Evolutionary conservation across 2,888 invertebrate species (phyloP), one percentile per base, ranked within the genome.

Genomic region (Hypolimnas misippus): DNA sequence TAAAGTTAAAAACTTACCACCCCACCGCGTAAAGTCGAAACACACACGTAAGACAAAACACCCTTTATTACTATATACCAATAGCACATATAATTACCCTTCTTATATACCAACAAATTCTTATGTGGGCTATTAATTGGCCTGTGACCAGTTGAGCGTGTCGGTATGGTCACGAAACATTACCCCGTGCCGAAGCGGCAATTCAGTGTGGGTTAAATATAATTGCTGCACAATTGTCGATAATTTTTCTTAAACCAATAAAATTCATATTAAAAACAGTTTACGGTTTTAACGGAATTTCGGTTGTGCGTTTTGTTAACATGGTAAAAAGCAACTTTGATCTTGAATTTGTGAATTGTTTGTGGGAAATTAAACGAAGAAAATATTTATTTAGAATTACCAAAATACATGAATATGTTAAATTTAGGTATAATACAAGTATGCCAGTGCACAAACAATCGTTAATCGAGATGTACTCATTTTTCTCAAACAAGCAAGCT

Each of bases 131-230:
- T 40, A 56, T 56, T 55, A 62, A 62, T 66, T 57, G 63, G 53
- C 57, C 52, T 52, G 60, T 31, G 58, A 65, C 65, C 81, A 78
- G 68, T 69, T 61, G 73, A 77, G 73, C 84, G 79, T 79, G 75
- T 69, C 71, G 54, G 56, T 67, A 63, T 81, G 86, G 87, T 86
- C 83, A 82, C 85, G 83, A 69, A 65, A 77, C 84, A 83, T 81
- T 86, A 78, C 74, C 69, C 70, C 70, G 75, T 33, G 21, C 31
- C 21, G 76, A 78, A 68, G 73, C 76, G 72, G 74, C 78, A 77
- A 77, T 77, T 76, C 73, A 62, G 70, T 72, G 73, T 79, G 79
- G 84, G 83, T 83, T 79, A 75, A 68, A 76, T 68, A 77, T 80
- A 83, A 86, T 87, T 83, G 77, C 77, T 65, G 67, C 62, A 65